Evolutionary conservation across 1,140 invertebrate genomes (phyloP).

Genomic region (Coptotermes formosanus): DNA sequence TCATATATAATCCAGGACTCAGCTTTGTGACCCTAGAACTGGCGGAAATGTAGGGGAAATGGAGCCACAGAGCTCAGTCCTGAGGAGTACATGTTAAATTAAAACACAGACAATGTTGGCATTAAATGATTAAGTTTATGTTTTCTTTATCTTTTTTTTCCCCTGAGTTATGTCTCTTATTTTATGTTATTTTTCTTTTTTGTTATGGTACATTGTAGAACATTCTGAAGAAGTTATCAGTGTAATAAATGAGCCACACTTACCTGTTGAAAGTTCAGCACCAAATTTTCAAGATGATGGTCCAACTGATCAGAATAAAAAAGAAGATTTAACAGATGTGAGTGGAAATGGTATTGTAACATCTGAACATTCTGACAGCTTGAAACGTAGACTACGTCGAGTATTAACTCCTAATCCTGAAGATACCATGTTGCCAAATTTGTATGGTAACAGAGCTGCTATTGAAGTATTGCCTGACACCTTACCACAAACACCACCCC

Average conservation of each 20-base stretch:
- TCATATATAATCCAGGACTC: no score
- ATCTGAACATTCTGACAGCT: not conserved
- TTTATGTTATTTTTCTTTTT: not conserved
- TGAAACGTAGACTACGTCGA: not conserved
- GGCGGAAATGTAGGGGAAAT: no score
- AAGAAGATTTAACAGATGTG: not conserved
- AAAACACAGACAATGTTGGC: no score
- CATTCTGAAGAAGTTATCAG: not conserved
- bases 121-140: not conserved
- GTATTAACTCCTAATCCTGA: constrained; percentile 26
- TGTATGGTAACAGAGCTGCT: not conserved
- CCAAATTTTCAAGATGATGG: not conserved
- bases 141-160: not conserved
- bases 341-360: not conserved
- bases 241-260: not conserved
- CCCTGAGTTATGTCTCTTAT: not conserved
- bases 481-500: not conserved
- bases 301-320: not conserved
- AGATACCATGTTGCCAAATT: constrained; percentile 15
- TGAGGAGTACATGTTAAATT: no score
- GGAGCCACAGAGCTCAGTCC: no score
- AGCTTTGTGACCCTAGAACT: no score
- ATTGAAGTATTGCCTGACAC: not conserved
- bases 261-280: not conserved
- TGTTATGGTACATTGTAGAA: not conserved